Percentiles rank a stretch among this genome's conserved stretches.
phyloP scores from a whole-genome alignment of 2,797 vertebrate genomes.

The Enteromius anoplus region DNA sequence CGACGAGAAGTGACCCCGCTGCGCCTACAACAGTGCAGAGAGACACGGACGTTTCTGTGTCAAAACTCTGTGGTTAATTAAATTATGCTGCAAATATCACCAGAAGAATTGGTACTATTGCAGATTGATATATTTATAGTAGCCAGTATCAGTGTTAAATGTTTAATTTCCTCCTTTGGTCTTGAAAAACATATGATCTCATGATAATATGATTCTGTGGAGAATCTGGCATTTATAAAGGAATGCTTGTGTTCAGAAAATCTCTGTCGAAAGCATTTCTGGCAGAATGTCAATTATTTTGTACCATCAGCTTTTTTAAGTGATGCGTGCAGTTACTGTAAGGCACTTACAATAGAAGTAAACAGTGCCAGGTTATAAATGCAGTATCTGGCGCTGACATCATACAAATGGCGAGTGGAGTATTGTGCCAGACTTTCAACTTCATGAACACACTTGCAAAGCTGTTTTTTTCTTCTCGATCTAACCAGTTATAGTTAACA shows the following conservation, averaged over 20 bases:
- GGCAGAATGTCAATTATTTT: neutral
- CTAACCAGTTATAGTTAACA: neutral
- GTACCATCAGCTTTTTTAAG: neutral
- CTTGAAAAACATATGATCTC: neutral
- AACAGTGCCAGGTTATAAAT: neutral
- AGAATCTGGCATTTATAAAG: neutral
- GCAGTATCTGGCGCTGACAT: neutral
- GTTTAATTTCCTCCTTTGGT: neutral
- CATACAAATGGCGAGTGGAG: neutral
- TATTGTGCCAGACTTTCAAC: neutral
- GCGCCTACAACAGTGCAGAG: neutral
- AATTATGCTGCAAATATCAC: neutral
- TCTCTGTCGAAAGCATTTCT: neutral
- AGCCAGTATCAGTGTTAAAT: neutral
- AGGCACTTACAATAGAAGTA: neutral
- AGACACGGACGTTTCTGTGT: neutral
- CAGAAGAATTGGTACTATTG: neutral
- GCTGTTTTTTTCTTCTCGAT: neutral
- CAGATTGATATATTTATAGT: neutral
- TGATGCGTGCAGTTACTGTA: neutral
- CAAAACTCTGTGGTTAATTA: neutral
- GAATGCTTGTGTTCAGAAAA: neutral
- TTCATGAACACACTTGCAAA: conserved; percentile 1
- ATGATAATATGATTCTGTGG: neutral
- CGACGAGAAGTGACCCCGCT: conserved; percentile 25